phyloP scores from a whole-genome alignment of 2,113 vertebrate species.

The Serilophus lunatus region DNA sequence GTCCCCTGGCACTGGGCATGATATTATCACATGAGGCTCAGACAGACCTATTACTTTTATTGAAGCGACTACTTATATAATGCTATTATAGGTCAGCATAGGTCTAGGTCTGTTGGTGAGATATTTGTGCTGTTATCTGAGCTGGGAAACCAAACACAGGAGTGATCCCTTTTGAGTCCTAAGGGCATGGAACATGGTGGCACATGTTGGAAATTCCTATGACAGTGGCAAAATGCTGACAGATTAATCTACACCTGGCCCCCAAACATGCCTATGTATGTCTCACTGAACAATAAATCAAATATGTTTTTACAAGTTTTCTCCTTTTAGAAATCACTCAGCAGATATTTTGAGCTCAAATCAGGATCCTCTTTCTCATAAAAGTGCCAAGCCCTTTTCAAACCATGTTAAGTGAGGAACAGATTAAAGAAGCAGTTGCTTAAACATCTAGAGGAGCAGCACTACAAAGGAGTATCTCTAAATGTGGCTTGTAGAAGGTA shows the following conservation, averaged over 20 bases:
- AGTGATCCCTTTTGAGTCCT: background rate
- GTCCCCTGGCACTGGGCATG: background rate
- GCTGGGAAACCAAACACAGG: conserved; percentile 33
- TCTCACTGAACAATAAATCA: conserved; percentile 13
- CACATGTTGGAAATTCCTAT: conserved; percentile 50
- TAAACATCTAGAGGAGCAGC: background rate
- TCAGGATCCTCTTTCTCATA: background rate
- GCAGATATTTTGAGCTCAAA: background rate
- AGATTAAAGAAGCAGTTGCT: conserved; percentile 10
- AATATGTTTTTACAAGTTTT: conserved; percentile 38
- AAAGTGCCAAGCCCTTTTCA: background rate
- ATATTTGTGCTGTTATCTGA: conserved; percentile 30
- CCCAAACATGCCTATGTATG: background rate
- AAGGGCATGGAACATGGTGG: background rate
- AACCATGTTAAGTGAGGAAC: background rate
- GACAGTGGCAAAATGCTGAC: conserved; percentile 37
- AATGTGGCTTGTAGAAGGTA: background rate
- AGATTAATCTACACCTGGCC: conserved; percentile 50
- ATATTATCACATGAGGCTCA: background rate
- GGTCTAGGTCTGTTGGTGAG: background rate
- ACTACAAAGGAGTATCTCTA: background rate
- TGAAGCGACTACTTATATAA: conserved; percentile 13
- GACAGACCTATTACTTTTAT: background rate
- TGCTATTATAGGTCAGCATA: background rate
- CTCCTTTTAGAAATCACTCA: conserved; percentile 61